A percentile compares a stretch with the other conserved stretches of the same genome.
Evolutionary conservation across 2,797 vertebrate species (phyloP).

Genomic region (Hippopotamyrus pictus): DNA sequence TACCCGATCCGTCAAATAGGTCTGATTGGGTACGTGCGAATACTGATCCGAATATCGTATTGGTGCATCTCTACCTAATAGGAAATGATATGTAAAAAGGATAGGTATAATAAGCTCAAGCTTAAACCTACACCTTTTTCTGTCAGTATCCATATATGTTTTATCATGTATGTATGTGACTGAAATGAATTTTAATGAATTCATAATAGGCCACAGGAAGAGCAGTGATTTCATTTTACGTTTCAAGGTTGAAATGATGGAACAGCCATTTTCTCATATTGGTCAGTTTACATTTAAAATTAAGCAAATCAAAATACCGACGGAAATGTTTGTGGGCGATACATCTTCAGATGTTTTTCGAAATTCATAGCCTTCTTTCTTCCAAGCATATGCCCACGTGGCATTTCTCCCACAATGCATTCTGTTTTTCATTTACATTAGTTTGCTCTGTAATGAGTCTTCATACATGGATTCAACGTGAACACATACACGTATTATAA

Average conservation of each 20-base stretch:
- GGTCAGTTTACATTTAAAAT: background rate
- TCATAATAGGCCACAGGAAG: background rate
- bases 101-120: too few relatives aligned
- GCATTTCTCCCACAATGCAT: background rate
- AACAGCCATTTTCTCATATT: background rate
- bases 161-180: too few relatives aligned
- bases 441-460: background rate
- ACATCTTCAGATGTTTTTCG: background rate
- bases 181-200: too few relatives aligned
- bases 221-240: background rate
- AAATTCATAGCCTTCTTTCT: background rate
- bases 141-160: too few relatives aligned
- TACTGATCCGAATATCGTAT: too few relatives aligned
- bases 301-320: background rate
- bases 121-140: too few relatives aligned
- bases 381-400: background rate
- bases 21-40: too few relatives aligned
- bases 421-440: background rate
- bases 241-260: background rate
- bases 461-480: background rate
- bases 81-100: too few relatives aligned
- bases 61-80: too few relatives aligned
- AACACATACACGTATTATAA: background rate
- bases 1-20: too few relatives aligned
- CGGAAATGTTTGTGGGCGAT: background rate